phyloP scores from a whole-genome alignment of 2,888 invertebrate species.

The Zaprionus lineosus region DNA sequence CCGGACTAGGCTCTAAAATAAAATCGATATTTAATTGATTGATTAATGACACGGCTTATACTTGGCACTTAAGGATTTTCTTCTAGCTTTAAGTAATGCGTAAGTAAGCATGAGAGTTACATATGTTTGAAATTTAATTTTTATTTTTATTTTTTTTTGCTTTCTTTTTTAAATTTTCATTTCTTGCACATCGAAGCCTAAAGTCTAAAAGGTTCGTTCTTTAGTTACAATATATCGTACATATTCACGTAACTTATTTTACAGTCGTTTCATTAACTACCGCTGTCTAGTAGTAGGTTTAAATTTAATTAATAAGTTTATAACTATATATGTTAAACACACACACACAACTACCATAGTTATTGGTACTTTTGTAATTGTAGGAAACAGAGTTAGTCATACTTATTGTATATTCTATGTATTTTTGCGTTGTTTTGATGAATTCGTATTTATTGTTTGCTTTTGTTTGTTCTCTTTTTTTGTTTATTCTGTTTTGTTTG shows the following conservation, averaged over 20 bases:
- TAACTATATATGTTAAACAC: constrained; percentile 45
- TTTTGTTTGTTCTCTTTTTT: constrained; percentile 6
- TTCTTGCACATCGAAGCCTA: constrained; percentile 81
- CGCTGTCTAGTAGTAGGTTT: constrained; percentile 62
- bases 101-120: no score
- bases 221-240: constrained; percentile 65
- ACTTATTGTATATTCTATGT: constrained; percentile 69
- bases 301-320: constrained; percentile 52
- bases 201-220: constrained; percentile 75
- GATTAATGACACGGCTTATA: no score
- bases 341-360: constrained; percentile 63
- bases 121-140: not conserved
- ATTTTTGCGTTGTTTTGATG: constrained; percentile 31
- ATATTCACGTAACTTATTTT: constrained; percentile 67
- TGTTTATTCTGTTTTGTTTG: constrained; percentile 17
- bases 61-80: no score
- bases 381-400: constrained; percentile 75
- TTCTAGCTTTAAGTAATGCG: no score
- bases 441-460: constrained; percentile 30
- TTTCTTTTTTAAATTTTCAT: constrained; percentile 66
- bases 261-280: constrained; percentile 71
- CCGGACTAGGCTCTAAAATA: constrained; percentile 63
- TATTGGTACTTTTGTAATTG: constrained; percentile 72
- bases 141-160: constrained; percentile 14
- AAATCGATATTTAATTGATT: constrained; percentile 12